These are phyloP conservation scores for Neodiprion fabricii DNA, from an alignment of 1,140 invertebrate species.

Conservation along the genomic window DNA sequence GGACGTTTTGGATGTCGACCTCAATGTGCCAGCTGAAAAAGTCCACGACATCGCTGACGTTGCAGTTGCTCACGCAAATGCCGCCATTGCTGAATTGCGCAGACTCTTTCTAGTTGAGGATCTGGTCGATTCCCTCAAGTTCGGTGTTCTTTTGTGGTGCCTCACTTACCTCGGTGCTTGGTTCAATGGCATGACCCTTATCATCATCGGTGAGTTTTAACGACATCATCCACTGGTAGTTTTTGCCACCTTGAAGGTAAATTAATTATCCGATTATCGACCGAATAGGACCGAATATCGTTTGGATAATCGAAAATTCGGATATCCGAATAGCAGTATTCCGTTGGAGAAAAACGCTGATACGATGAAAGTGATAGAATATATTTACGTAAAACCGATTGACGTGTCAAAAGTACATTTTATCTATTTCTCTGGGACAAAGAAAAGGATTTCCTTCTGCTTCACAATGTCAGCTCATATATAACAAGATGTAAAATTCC, in stretches of 20 bases:
- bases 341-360: too few relatives aligned
- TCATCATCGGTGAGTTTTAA: constrained; percentile 82
- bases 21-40: constrained; percentile 86
- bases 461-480: too few relatives aligned
- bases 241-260: background rate
- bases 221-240: background rate
- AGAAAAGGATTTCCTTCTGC: too few relatives aligned
- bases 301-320: too few relatives aligned
- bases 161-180: constrained; percentile 95
- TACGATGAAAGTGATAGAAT: background rate
- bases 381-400: too few relatives aligned
- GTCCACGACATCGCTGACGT: constrained; percentile 84
- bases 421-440: background rate
- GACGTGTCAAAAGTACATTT: background rate
- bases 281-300: background rate
- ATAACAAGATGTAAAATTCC: too few relatives aligned
- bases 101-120: constrained; percentile 96
- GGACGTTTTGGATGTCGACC: constrained; percentile 85
- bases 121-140: constrained; percentile 94
- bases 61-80: constrained; percentile 85
- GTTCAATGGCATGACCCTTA: constrained; percentile 97
- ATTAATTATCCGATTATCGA: background rate
- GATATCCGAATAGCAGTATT: too few relatives aligned
- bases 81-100: constrained; percentile 79
- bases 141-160: constrained; percentile 90